Evolutionary conservation across 2,888 invertebrate species (phyloP), one percentile per base, ranked within the genome.

Genomic region (Cheilosia variabilis): DNA sequence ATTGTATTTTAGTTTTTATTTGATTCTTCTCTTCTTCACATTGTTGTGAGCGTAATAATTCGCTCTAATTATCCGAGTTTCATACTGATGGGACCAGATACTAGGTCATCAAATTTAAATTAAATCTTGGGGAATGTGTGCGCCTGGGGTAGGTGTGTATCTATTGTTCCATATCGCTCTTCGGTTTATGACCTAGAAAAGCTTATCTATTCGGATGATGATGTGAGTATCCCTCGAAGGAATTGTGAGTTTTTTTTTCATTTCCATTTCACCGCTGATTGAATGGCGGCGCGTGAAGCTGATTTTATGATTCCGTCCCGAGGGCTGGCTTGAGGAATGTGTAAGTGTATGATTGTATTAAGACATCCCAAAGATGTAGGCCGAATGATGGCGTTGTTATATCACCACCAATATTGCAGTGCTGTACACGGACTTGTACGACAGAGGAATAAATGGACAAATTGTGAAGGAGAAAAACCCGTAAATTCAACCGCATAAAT

Each of bases 31-130:
- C n/a, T n/a, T 22, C 43, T 2, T 24, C 34, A 24, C 47, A 19
- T 43, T 58, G 58, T 45, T 52, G 60, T 63, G 63, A 66, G 68
- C 57, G 19, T 55, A 68, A 55, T 62, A 76, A 82, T 66, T 82
- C 60, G 71, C 78, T 83, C 78, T 83, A 75, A 83, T 83, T 83
- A 83, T 78, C 68, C 60, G 77, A 50, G 37, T 52, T 34, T 34
- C 34, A 37, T 13, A 52, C 45, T 31, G 31, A 22, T 13, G 62
- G 19, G 71, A 62, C 53, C 45, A 31, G 37, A 22, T 27, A 57
- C 34, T 10, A 63, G 47, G 57, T 53, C 82, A 62, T 55, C 60
- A 66, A 80, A 73, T 73, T 68, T 50, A 62, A 82, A 66, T 72
- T 37, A 77, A 71, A 72, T 75, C 69, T 69, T 57, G 24, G 22